Percentiles rank a stretch among this genome's conserved stretches.
Conservation (phyloP, 2,113 vertebrate species). For the Gallinago undulata region DNA sequence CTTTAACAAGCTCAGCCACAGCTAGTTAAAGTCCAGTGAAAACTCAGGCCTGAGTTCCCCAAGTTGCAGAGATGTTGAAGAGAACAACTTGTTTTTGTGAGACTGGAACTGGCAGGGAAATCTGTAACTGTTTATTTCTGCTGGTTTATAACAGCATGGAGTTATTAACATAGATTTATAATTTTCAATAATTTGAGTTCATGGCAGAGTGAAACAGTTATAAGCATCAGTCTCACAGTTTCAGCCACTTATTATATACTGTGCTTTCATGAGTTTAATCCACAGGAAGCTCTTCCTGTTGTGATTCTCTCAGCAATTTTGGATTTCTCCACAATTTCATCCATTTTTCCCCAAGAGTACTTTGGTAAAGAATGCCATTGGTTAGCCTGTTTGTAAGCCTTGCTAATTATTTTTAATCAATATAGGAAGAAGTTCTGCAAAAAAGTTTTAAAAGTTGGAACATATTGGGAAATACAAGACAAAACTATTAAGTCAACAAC, state of each 20-base stretch:
- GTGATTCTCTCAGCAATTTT: neutral
- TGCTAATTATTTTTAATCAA: neutral
- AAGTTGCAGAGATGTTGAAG: accelerated
- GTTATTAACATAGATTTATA: neutral
- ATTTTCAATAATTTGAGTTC: neutral
- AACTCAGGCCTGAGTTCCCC: neutral
- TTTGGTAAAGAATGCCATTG: neutral
- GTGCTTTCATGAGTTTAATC: neutral
- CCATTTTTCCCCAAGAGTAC: neutral
- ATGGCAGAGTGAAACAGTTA: neutral
- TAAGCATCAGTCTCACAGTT: neutral
- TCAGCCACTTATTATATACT: neutral
- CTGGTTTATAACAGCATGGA: neutral
- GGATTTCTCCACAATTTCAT: neutral
- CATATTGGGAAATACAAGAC: neutral
- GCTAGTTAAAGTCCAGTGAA: neutral
- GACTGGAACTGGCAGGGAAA: neutral
- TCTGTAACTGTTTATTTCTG: neutral
- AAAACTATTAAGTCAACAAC: neutral
- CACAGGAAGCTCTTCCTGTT: neutral
- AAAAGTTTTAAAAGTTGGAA: neutral
- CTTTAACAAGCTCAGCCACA: neutral
- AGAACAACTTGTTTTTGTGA: neutral
- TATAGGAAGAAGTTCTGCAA: neutral
- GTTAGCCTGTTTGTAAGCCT: neutral